These are phyloP conservation scores for Coregonus ussuriensis DNA, from an alignment of 2,797 vertebrate genomes.

Conservation along the genomic window DNA sequence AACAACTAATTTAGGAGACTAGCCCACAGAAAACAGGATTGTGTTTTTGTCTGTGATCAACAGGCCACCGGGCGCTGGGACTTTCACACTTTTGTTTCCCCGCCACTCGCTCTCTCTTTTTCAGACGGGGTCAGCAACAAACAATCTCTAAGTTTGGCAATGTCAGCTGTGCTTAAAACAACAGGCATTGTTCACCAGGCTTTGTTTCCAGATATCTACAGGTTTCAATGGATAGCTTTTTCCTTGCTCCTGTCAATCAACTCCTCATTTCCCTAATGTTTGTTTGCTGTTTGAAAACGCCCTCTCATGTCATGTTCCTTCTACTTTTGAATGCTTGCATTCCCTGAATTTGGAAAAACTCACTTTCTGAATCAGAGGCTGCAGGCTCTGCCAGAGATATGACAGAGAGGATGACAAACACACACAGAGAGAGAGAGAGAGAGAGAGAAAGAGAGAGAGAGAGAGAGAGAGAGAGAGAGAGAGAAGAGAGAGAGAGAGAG, in stretches of 20 bases:
- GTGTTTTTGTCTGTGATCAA: not conserved
- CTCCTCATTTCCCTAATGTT: conserved; percentile 29
- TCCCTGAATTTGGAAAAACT: conserved; percentile 54
- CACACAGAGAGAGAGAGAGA: no score
- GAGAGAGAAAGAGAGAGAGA: no score
- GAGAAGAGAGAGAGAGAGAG: no score
- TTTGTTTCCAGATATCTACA: conserved; percentile 73
- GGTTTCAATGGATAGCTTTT: conserved; percentile 48
- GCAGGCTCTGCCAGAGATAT: conserved; percentile 43
- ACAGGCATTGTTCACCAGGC: conserved; percentile 66
- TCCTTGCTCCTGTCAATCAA: conserved; percentile 28
- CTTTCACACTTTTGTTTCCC: conserved; percentile 59
- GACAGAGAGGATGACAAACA: conserved; percentile 21
- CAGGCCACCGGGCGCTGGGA: conserved; percentile 37
- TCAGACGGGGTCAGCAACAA: conserved; percentile 77
- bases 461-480: no score
- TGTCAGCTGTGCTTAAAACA: conserved; percentile 78
- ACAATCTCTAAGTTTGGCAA: conserved; percentile 76
- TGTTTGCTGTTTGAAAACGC: conserved; percentile 41
- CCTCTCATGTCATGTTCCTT: not conserved
- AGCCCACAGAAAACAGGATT: not conserved
- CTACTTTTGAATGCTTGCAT: conserved; percentile 56
- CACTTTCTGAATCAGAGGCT: conserved; percentile 28
- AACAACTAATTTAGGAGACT: not conserved
- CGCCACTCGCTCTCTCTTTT: conserved; percentile 54